Base-by-base conservation (phyloP, 2,797 vertebrate genomes). In the Malacoraja senta region DNA sequence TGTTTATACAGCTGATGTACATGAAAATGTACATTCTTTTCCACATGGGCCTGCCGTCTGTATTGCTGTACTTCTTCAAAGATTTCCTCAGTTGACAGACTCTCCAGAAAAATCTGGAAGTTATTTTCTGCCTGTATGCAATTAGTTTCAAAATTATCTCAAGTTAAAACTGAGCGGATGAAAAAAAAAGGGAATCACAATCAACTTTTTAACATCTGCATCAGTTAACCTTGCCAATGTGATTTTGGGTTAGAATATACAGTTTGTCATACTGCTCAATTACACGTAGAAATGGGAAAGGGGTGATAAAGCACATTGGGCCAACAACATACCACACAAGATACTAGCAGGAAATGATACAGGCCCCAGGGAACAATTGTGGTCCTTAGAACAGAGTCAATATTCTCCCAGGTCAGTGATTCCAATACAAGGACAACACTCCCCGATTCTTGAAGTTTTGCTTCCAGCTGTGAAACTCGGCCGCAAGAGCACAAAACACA, bases 151-250 rank as follows among this genome's bases (percentile, higher is more conserved):
- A 68, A 78, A 78, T 78, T 35, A 78, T 35, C 10, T 35, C 77
- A 78, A 88, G 84, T 68, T 88, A 68, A 68, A 88, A 88, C 84
- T 35, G 17, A 68, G 68, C 65, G 21, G n/a, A 88, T 88, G 44
- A 53, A 53, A 74, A 74, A 72, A 68, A 65, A 88, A 88, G 35
- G 61, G 63, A 88, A 88, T 63, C 84, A 88, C 8, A 86, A 88
- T 88, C 84, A 68, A 63, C n/a, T 24, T 88, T 88, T 88, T 88
- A 74, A 88, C 84, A 88, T 88, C 84, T 88, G 84, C 32, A 88
- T 35, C 84, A 88, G 63, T 88, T 88, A 68, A 88, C 84, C 84
- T 63, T 68, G 84, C 65, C 84, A 68, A 68, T 21, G 65, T 88
- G 63, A 88, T 65, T 88, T 88, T 88, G n/a, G 63, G 61, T 68